A percentile compares a stretch with the other conserved stretches of the same genome.
phyloP scores from a whole-genome alignment of 37 sponge, comb jelly and placozoan genomes.

The Spongilla lacustris region DNA sequence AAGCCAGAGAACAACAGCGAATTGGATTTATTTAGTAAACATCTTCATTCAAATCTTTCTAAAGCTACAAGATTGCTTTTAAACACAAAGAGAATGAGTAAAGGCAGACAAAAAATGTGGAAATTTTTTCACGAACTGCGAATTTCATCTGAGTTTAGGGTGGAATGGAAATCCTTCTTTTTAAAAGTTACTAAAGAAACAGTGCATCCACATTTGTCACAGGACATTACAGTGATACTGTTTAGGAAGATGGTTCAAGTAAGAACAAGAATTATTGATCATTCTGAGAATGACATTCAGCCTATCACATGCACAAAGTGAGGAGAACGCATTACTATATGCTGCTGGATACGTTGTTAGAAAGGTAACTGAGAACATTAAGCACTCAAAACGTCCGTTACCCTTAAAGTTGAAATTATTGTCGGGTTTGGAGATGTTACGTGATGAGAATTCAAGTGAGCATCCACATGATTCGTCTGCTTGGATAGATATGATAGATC shows the following conservation, averaged over 20 bases:
- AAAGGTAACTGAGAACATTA: not conserved
- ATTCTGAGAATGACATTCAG: not conserved
- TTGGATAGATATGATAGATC: slow-evolving; percentile 5
- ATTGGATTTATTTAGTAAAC: too few relatives aligned
- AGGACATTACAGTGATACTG: slow-evolving; percentile 5
- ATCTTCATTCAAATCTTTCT: too few relatives aligned
- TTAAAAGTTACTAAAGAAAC: not conserved
- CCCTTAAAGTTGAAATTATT: not conserved
- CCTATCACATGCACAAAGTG: not conserved
- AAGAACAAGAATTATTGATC: not conserved
- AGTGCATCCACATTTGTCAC: not conserved
- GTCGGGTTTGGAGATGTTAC: not conserved
- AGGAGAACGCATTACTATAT: slow-evolving; percentile 7
- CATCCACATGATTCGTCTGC: not conserved
- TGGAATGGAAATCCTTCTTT: slow-evolving; percentile 5
- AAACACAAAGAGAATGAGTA: too few relatives aligned
- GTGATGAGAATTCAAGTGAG: not conserved
- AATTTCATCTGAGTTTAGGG: not conserved
- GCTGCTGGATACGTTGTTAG: slow-evolving; percentile 12
- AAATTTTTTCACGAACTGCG: not conserved
- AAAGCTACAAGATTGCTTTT: too few relatives aligned
- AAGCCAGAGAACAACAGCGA: too few relatives aligned
- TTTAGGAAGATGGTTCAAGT: not conserved
- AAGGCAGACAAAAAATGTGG: slow-evolving; percentile 13
- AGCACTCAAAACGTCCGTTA: not conserved